Evolutionary conservation across 2,113 vertebrate species (phyloP), one percentile per base, ranked within the genome.

Genomic region (Mungos mungo): DNA sequence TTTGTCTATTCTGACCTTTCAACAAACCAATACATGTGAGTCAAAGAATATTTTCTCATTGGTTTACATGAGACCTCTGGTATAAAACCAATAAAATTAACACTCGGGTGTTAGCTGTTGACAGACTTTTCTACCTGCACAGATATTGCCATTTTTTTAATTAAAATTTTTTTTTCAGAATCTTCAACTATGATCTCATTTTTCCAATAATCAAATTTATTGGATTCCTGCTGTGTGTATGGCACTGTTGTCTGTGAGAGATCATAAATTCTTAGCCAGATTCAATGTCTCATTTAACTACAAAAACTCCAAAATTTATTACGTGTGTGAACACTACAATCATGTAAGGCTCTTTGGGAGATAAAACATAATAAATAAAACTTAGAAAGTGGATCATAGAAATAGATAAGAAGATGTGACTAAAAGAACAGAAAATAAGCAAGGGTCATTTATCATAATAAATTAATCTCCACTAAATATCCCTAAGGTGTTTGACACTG

Each of bases 51-150:
- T 65, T 97, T 97, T 82, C 63, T 60, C 31, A 69, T 60, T 93
- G 45, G 96, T 97, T 98, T 97, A 77, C 76, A 47, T 92, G 95
- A 98, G 90, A 97, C 84, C 84, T 95, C 96, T 98, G 94, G 93
- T 97, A 97, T 96, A 96, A 97, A 97, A 97, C 84, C 89, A 66
- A 80, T 66, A 60, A 80, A 93, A 65, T 60, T 88, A 77, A 86
- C 27, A 90, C 84, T 71, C 29, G 95, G 57, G 96, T 87, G 19
- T 45, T 87, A 57, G 3, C 3, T 97, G 45, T 80, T 63, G 13
- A 21, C 5, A 63, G 38, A 50, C 9, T 97, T 97, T 65, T 89
- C 31, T 71, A 41, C 5, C 16, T 41, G 35, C n/a, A 88, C 0
- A 35, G 41, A 57, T 63, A 88, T 80, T 41, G 12, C 29, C 50